Evolutionary conservation across 2,113 vertebrate genomes (phyloP), one percentile per base, ranked within the genome.

Genomic region (Pangasianodon gigas): DNA sequence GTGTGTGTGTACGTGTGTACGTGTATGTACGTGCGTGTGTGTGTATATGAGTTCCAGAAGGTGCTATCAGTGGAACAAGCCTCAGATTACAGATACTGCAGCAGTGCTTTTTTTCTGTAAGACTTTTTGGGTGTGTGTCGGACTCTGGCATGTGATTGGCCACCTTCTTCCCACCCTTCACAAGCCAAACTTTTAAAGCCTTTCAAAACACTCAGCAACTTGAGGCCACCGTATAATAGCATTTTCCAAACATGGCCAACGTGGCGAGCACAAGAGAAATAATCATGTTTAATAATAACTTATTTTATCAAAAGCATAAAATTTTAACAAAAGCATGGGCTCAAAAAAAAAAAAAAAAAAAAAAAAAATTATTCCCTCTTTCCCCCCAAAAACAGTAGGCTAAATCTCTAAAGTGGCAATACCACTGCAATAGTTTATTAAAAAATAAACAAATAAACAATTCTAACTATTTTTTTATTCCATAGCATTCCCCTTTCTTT

Each of bases 111-210:
- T 75, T 86, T 85, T 67, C 37, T 41, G 52, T 19, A 26, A 18
- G 48, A 62, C 14, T 41, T 56, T 37, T 81, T 87, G 89, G 92
- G 88, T 90, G 89, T 91, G 92, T 65, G 84, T 32, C n/a, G 5
- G 21, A 80, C 41, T 37, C 85, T 24, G 37, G 82, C 26, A 67
- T 52, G 89, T 87, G 90, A 92, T 92, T 92, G 92, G 92, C 26
- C 32, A 46, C 19, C 3, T 56, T 71, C 6, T 41, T 21, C 88
- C 75, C 92, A 51, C 92, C 90, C 89, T 52, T 83, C 75, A 26
- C 29, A 85, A 86, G 67, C 75, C 32, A 37, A 10, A 6, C 67
- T 48, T 54, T 62, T 74, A 37, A 65, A 56, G 18, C 74, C 26
- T 75, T 87, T 32, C 29, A 74, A 37, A 81, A 71, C 84, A 87